phyloP scores from a whole-genome alignment of 2,113 vertebrate species.

The Poecilia latipinna region DNA sequence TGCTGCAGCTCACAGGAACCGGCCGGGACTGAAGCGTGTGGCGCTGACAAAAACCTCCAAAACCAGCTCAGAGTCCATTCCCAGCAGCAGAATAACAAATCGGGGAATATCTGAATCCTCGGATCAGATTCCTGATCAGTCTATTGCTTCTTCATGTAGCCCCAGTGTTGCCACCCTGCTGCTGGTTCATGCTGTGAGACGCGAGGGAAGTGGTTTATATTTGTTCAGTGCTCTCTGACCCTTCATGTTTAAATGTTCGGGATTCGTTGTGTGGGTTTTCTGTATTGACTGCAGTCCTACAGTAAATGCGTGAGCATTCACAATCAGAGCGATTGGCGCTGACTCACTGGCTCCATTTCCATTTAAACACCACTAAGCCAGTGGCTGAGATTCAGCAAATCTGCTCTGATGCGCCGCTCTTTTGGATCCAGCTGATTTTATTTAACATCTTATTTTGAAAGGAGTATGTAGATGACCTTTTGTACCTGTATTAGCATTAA shows the following conservation, averaged over 20 bases:
- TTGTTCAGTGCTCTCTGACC: slow-evolving; percentile 2
- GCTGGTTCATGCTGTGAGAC: neutral
- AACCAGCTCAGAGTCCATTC: neutral
- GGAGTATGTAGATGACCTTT: slow-evolving; percentile 13
- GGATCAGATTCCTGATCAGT: neutral
- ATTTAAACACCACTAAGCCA: slow-evolving; percentile 10
- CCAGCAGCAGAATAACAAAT: neutral
- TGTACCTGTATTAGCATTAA: slow-evolving; percentile 18
- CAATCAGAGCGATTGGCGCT: neutral
- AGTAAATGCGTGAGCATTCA: neutral
- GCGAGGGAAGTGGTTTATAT: neutral
- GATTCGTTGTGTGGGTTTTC: neutral
- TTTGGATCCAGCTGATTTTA: slow-evolving; percentile 19
- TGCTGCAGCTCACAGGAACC: slow-evolving; percentile 88
- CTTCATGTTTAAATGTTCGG: slow-evolving; percentile 4
- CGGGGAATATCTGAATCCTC: neutral
- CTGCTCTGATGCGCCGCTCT: slow-evolving; percentile 7
- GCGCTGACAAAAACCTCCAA: neutral
- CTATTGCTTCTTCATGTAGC: neutral
- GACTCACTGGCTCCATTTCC: neutral
- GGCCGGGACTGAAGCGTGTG: slow-evolving; percentile 79
- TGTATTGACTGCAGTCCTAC: neutral
- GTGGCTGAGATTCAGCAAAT: slow-evolving; percentile 18
- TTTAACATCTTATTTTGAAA: slow-evolving; percentile 7
- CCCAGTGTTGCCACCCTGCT: neutral